phyloP scores from a whole-genome alignment of 2,888 invertebrate genomes.

The Thecocarcelia acutangulata region DNA sequence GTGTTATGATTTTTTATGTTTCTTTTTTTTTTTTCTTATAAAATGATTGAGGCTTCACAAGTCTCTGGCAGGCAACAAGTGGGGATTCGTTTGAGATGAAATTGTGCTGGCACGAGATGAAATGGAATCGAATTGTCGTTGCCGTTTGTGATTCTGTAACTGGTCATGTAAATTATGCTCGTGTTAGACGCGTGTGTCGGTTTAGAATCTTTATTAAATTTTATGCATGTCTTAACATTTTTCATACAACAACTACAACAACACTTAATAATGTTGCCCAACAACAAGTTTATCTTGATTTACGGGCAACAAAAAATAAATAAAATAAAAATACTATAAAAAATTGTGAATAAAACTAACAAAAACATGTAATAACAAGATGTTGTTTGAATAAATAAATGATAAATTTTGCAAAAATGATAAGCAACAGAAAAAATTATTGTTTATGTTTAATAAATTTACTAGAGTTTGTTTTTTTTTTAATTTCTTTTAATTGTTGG shows the following conservation, averaged over 20 bases:
- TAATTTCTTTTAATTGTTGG: neutral
- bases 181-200: constrained; percentile 60
- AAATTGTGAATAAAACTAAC: neutral
- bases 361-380: constrained; percentile 15
- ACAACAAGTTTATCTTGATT: constrained; percentile 47
- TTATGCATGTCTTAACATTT: constrained; percentile 42
- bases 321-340: neutral
- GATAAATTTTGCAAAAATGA: constrained; percentile 29
- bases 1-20: constrained; percentile 27
- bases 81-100: constrained; percentile 20
- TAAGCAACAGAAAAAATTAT: neutral
- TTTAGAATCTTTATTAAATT: constrained; percentile 48
- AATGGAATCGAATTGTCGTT: constrained; percentile 30
- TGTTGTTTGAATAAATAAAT: constrained; percentile 32
- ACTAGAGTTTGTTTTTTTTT: neutral
- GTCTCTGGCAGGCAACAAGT: neutral
- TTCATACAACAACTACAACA: constrained; percentile 20
- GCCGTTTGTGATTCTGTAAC: constrained; percentile 30
- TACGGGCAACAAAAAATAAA: neutral
- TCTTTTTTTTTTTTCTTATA: neutral
- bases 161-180: constrained; percentile 65
- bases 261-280: constrained; percentile 19
- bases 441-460: constrained; percentile 34
- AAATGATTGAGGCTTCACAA: neutral
- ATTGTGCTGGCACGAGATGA: constrained; percentile 25